Conservation (phyloP, 1,140 invertebrate species). For the Spodoptera frugiperda region DNA sequence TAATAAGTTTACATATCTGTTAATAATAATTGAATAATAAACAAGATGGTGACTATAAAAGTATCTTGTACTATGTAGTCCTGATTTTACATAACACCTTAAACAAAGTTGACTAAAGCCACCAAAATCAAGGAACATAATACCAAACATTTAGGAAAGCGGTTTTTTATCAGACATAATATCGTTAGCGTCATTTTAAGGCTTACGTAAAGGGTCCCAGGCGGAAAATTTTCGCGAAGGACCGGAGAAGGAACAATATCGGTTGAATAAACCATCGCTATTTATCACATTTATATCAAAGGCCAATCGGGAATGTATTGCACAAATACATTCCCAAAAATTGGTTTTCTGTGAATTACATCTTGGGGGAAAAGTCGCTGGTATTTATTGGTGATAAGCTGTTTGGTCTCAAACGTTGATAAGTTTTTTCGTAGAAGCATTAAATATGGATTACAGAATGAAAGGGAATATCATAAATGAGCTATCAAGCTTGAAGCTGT, state of each 20-base stretch:
- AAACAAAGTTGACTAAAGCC: not conserved
- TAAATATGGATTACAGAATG: no score
- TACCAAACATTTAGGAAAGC: slow-evolving; percentile 1
- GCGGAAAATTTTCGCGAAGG: slow-evolving; percentile 14
- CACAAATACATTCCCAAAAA: slow-evolving; percentile 25
- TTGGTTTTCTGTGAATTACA: slow-evolving; percentile 14
- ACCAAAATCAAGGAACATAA: not conserved
- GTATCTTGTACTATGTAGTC: not conserved
- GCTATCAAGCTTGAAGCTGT: no score
- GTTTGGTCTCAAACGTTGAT: no score
- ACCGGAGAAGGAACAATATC: slow-evolving; percentile 20
- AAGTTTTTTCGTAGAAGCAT: no score
- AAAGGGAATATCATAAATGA: no score
- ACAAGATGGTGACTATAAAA: no score
- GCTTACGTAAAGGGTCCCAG: slow-evolving; percentile 22
- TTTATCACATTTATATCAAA: slow-evolving; percentile 43
- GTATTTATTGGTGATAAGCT: no score
- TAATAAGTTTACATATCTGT: no score
- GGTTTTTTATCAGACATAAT: slow-evolving; percentile 22
- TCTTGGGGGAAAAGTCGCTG: not conserved
- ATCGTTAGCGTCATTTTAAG: slow-evolving; percentile 21
- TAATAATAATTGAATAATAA: no score
- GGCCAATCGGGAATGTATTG: not conserved
- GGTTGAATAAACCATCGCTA: slow-evolving; percentile 31
- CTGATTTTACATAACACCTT: not conserved